Evolutionary conservation across 2,797 vertebrate genomes (phyloP).

Genomic region (Dicrostonyx torquatus): DNA sequence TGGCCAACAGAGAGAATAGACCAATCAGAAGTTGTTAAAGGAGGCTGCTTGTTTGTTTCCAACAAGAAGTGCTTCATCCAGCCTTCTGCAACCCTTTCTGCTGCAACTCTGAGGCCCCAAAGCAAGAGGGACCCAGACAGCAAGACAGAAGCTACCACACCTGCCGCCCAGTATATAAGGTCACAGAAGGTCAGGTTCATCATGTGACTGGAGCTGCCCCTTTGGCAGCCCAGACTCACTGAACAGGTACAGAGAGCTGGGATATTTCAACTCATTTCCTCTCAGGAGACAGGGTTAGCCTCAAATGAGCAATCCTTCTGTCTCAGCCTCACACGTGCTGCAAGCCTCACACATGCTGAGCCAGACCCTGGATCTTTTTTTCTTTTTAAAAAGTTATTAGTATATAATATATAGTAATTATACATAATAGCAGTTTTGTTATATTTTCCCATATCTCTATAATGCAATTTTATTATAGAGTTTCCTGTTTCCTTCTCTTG

Average conservation of each 20-base stretch:
- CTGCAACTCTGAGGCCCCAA: not conserved
- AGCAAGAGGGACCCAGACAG: not conserved
- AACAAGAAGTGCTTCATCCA: not conserved
- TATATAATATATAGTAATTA: not conserved
- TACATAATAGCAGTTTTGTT: not conserved
- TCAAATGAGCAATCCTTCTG: not conserved
- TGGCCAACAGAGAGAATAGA: not conserved
- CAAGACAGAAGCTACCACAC: not conserved
- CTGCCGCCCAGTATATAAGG: not conserved
- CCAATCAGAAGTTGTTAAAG: not conserved
- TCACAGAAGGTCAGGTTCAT: not conserved
- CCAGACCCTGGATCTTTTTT: not conserved
- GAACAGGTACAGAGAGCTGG: not conserved
- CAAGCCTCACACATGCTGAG: not conserved
- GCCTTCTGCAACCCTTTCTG: not conserved
- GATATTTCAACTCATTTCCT: not conserved
- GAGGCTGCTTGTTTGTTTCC: too few species aligned
- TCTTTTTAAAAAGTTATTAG: not conserved
- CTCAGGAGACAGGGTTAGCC: not conserved
- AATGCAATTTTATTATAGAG: not conserved
- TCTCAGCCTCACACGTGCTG: not conserved
- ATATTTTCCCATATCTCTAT: not conserved
- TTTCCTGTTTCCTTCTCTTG: not conserved
- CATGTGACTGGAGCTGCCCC: not conserved
- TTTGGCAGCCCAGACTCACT: not conserved